Base-by-base conservation (phyloP, 2,797 vertebrate species). In the Squalus acanthias region DNA sequence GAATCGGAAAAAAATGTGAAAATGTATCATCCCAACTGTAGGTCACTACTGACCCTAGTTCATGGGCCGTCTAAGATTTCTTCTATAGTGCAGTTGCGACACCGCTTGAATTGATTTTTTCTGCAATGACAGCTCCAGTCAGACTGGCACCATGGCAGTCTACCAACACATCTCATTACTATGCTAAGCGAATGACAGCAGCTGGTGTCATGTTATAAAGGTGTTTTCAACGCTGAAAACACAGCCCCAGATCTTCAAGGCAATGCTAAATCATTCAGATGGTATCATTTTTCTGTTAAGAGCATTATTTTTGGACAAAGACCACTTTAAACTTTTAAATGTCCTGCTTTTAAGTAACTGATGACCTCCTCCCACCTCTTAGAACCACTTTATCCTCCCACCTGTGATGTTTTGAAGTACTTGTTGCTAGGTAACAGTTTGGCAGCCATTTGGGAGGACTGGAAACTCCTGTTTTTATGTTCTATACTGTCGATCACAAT, bases 61-160 rank as follows among this genome's bases (percentile, higher is more conserved):
- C 97, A 97, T 96, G 96, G 98, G 97, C 97, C 96, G 88, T 97
- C 98, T 98, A 98, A 97, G 97, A 97, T 98, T 98, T 98, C 98
- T 98, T 97, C 96, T 96, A 96, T 96, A 97, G 98, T 97, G 98
- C 97, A 97, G 97, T 97, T 97, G 97, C 97, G 97, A 97, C 98
- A 98, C 98, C 97, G 97, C 97, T 97, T 97, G 98, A 98, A 99
- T 99, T 98, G 99, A 99, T 99, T 99, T 99, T 95, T 98, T 98
- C 98, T 98, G 98, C 97, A 98, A 98, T 98, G 98, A 98, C 98
- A 99, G 98, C 98, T 98, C 99, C 99, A 98, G 99, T 98, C 99
- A 98, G 99, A 97, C 99, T 98, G 99, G 98, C 99, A 99, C 99
- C 98, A 98, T 97, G 96, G 97, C 97, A 97, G 97, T 97, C 97